Evolutionary conservation across 2,797 vertebrate genomes (phyloP), one percentile per base, ranked within the genome.

Genomic region (Schizothorax lantsangensis): DNA sequence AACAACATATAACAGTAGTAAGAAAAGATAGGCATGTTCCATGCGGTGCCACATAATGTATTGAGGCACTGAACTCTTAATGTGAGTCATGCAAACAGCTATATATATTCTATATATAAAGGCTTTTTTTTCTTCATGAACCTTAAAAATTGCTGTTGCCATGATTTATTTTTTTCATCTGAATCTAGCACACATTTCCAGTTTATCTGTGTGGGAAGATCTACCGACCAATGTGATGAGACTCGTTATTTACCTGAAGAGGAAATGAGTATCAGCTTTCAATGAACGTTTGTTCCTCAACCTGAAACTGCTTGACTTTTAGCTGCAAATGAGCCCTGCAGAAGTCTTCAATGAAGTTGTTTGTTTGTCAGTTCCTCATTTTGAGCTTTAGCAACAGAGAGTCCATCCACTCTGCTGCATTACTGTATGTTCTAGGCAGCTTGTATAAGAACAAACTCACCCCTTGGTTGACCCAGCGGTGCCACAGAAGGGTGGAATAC

Each of bases 241-340:
- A 85, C 57, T 84, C 38, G 26, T 54, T 81, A 87, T 45, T 54
- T 40, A 72, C 17, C 21, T 49, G 81, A 88, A 69, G 43, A 83
- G 84, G 84, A 85, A 80, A 81, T 73, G 38, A 80, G 17, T 79
- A 52, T 80, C 23, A 9, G 26, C 68, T 89, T 87, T 47, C 90
- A 88, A 84, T 69, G 69, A 57, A 84, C 59, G 21, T 75, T 23
- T 84, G 43, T 83, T 78, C 86, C 74, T 89, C 79, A n/a, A 54
- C 62, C 54, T 90, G 79, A 90, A 87, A 89, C 84, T 86, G 77
- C 62, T 89, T 90, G 88, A 88, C 87, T 89, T 90, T 91, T 91
- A 54, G 64, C 75, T 84, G 52, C 69, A 88, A 87, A 90, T 90
- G 49, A 81, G 80, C 69, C 30, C 6, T 86, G 79, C 73, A 82